phyloP scores from a whole-genome alignment of 2,888 invertebrate species.

The Stegophylla sp. region DNA sequence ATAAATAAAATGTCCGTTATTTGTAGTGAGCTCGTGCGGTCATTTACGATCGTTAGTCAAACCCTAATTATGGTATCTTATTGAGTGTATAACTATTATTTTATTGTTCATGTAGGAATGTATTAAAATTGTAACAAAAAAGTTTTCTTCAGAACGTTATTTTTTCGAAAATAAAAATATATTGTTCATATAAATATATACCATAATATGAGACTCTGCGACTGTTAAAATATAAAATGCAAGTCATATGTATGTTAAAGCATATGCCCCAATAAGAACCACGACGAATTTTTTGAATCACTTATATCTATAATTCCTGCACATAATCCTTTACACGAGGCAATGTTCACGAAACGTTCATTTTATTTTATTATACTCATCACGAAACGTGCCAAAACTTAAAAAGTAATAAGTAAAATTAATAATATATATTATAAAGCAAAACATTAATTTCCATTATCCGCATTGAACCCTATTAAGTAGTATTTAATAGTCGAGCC shows the following conservation, averaged over 20 bases:
- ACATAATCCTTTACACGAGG: slow-evolving; percentile 27
- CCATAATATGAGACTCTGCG: not conserved
- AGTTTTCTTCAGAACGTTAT: not conserved
- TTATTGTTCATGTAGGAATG: slow-evolving; percentile 16
- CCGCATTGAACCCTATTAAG: too few relatives aligned
- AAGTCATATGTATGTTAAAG: slow-evolving; percentile 27
- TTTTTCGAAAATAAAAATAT: not conserved
- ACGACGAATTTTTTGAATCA: slow-evolving; percentile 2
- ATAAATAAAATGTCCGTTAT: not conserved
- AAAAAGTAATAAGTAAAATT: not conserved
- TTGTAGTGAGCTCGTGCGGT: slow-evolving; percentile 25
- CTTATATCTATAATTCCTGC: not conserved
- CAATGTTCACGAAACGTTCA: slow-evolving; percentile 32
- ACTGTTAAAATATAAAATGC: slow-evolving; percentile 11
- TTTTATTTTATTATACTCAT: not conserved
- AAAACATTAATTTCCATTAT: not conserved
- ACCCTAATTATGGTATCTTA: slow-evolving; percentile 22
- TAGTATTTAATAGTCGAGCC: not conserved
- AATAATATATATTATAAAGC: not conserved
- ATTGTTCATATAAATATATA: too few relatives aligned
- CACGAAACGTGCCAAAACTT: slow-evolving; percentile 34
- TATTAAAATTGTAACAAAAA: not conserved
- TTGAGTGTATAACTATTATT: not conserved
- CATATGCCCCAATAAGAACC: too few relatives aligned
- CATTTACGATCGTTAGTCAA: not conserved